Evolutionary conservation across 2,888 invertebrate genomes (phyloP), one percentile per base, ranked within the genome.

Genomic region (Seira sanloemensis): DNA sequence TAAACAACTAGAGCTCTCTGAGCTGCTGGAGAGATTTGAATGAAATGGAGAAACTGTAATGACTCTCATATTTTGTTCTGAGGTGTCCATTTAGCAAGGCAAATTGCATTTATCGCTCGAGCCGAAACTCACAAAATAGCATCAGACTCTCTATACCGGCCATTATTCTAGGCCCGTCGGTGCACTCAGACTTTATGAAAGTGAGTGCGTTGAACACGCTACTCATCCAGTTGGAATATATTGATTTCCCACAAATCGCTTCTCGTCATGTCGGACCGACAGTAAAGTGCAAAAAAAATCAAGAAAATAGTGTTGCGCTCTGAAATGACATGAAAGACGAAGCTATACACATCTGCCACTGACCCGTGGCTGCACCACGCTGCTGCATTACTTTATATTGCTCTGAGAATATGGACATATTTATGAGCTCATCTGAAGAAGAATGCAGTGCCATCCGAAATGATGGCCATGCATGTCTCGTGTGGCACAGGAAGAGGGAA

Each of bases 401-500:
- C 2, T 4, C n/a, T 58, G 9, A 58, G 18, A 12, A 7, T 58
- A 7, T 37, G 37, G 5, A n/a, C n/a, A n/a, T n/a, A n/a, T n/a
- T n/a, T n/a, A n/a, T n/a, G n/a, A n/a, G n/a, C n/a, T n/a, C n/a
- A n/a, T 18, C 58, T 4, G n/a, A 58, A 12, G n/a, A 58, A 58
- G n/a, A 58, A 58, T 58, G 2, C 58, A n/a, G 9, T 12, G 58
- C n/a, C 58, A n/a, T 4, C 9, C 58, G n/a, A n/a, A 58, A 58
- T 58, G 7, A 58, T 58, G 9, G 58, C n/a, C 2, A 58, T n/a
- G 18, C n/a, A 58, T 16, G 2, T 18, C 7, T 18, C n/a, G 7
- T 58, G 2, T 58, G n/a, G n/a, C n/a, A n/a, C 58, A n/a, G 58
- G 58, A 58, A 18, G 58, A 58, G n/a, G 58, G 58, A 58, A 58